phyloP scores from a whole-genome alignment of 2,113 vertebrate genomes.

The Bolborhynchus lineola region DNA sequence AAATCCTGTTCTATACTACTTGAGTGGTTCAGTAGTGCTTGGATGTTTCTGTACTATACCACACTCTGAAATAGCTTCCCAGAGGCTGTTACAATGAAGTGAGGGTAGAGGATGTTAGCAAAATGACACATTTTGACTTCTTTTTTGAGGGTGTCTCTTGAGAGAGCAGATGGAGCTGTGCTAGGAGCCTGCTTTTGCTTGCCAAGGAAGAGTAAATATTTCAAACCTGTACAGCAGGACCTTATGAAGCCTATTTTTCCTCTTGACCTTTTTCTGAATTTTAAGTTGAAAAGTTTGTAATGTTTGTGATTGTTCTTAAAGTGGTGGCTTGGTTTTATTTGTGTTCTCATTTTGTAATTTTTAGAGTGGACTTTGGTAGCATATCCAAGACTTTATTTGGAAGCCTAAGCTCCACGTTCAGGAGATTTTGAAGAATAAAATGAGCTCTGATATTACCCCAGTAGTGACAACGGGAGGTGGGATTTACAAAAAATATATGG shows the following conservation, averaged over 20 bases:
- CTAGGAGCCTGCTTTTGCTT: neutral
- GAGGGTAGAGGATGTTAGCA: fast-evolving
- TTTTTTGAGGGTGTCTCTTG: neutral
- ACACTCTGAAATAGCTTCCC: neutral
- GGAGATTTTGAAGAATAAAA: neutral
- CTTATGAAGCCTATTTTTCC: neutral
- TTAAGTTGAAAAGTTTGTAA: neutral
- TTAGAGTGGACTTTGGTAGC: neutral
- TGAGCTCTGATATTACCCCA: neutral
- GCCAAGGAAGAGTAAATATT: neutral
- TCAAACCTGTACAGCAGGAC: neutral
- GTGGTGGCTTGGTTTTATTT: neutral
- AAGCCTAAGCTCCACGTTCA: neutral
- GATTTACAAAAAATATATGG: neutral
- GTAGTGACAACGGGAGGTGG: neutral
- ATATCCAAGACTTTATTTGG: neutral
- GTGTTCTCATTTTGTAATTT: neutral
- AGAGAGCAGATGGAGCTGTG: neutral
- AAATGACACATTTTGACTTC: fast-evolving
- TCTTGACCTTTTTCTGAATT: neutral
- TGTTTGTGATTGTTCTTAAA: neutral
- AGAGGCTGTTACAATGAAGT: neutral
- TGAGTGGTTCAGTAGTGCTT: neutral
- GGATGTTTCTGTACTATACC: neutral
- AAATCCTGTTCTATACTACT: neutral